A percentile compares a stretch with the other conserved stretches of the same genome.
These are phyloP conservation scores for Syrrhaptes paradoxus DNA, from an alignment of 2,113 vertebrate species.

Conservation along the genomic window DNA sequence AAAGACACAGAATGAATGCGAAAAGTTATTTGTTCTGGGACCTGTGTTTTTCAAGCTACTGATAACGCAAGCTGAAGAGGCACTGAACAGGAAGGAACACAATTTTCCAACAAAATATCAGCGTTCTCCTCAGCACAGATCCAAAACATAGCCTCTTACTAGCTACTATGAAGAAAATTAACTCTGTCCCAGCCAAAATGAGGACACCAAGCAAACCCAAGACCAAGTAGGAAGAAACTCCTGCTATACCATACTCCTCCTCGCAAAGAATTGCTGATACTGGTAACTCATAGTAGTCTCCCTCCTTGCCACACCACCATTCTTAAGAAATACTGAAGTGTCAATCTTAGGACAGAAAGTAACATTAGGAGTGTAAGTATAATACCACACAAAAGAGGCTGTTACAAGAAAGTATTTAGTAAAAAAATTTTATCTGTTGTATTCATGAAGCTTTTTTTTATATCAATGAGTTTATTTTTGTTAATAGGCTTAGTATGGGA, in stretches of 20 bases:
- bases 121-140: no score
- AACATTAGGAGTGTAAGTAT: not conserved
- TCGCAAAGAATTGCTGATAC: not conserved
- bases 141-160: no score
- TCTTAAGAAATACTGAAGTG: not conserved
- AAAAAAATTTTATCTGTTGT: not conserved
- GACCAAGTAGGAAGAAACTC: not conserved
- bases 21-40: not conserved
- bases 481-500: not conserved
- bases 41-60: not conserved
- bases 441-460: not conserved
- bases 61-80: not conserved
- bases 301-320: not conserved
- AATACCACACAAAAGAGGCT: not conserved
- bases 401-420: not conserved
- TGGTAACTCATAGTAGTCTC: not conserved
- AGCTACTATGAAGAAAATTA: no score
- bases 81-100: not conserved
- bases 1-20: not conserved
- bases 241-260: not conserved
- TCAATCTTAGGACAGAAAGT: not conserved
- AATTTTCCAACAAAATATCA: not conserved
- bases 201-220: not conserved
- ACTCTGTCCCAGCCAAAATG: no score
- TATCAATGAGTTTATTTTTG: not conserved